Conservation (phyloP, 2,113 vertebrate species). For the Gasterosteus nipponicus region DNA sequence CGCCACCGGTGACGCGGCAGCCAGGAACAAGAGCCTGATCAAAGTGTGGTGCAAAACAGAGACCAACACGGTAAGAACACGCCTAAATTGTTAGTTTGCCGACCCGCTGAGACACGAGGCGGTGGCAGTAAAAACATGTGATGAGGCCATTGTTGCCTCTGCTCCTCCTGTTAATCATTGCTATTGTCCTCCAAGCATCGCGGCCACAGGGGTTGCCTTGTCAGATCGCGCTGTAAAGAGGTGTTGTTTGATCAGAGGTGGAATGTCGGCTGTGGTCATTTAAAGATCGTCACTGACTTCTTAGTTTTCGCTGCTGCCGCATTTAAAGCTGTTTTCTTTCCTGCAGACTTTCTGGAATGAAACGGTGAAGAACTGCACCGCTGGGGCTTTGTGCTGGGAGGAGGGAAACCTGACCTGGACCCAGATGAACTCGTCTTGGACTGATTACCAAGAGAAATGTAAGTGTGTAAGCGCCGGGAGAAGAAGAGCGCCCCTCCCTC, state of each 20-base stretch:
- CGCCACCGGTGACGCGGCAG: constrained; percentile 83
- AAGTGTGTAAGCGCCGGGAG: constrained; percentile 63
- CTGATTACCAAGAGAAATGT: constrained; percentile 85
- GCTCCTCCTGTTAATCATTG: constrained; percentile 56
- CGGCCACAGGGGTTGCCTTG: constrained; percentile 24
- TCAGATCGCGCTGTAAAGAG: constrained; percentile 39
- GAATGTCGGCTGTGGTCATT: constrained; percentile 12
- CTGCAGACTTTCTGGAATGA: constrained; percentile 84
- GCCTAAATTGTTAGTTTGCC: constrained; percentile 25
- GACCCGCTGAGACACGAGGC: not conserved
- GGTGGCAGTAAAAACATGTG: constrained; percentile 24
- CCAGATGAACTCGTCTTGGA: constrained; percentile 78
- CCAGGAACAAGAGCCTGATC: constrained; percentile 91
- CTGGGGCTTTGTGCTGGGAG: constrained; percentile 80
- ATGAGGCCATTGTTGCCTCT: constrained; percentile 10
- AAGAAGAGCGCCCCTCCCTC: not conserved
- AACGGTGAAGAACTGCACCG: constrained; percentile 84
- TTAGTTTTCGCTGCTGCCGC: not conserved
- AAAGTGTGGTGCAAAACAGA: constrained; percentile 89
- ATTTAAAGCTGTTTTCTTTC: constrained; percentile 15
- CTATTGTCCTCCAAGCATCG: constrained; percentile 25
- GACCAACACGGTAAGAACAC: constrained; percentile 80
- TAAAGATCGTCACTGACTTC: constrained; percentile 20
- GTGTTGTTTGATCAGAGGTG: constrained; percentile 41
- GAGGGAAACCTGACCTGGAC: constrained; percentile 78